Conservation (phyloP, 2,888 invertebrate species). For the Scotopteryx bipunctaria region DNA sequence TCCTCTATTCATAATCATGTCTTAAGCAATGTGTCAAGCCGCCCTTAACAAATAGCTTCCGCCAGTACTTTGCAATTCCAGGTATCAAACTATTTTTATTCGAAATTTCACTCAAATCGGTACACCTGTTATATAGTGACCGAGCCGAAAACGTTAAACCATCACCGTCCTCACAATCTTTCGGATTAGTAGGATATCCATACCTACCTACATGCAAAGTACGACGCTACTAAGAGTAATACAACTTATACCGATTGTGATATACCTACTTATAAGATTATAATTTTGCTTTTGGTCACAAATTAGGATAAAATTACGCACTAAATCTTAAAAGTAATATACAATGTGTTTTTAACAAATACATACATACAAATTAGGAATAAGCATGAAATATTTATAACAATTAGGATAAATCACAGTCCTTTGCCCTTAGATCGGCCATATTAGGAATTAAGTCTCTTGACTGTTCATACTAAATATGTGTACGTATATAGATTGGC, state of each 20-base stretch:
- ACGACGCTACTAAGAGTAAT: neutral
- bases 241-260: constrained; percentile 39
- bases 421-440: constrained; percentile 73
- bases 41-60: no score
- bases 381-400: constrained; percentile 72
- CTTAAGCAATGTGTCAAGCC: no score
- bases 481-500: constrained; percentile 1
- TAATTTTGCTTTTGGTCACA: constrained; percentile 69
- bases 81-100: no score
- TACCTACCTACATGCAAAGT: neutral
- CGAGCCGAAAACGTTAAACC: no score
- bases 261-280: constrained; percentile 52
- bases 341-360: constrained; percentile 63
- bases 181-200: no score
- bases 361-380: constrained; percentile 70
- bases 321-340: constrained; percentile 72
- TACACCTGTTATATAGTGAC: no score
- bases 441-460: constrained; percentile 51
- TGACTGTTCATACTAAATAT: constrained; percentile 5
- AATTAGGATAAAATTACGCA: constrained; percentile 61
- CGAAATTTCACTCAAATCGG: no score
- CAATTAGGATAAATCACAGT: constrained; percentile 81
- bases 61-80: no score
- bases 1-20: no score
- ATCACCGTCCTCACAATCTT: no score